Evolutionary conservation across 2,888 invertebrate species (phyloP), one percentile per base, ranked within the genome.

Genomic region (Diploptera punctata): DNA sequence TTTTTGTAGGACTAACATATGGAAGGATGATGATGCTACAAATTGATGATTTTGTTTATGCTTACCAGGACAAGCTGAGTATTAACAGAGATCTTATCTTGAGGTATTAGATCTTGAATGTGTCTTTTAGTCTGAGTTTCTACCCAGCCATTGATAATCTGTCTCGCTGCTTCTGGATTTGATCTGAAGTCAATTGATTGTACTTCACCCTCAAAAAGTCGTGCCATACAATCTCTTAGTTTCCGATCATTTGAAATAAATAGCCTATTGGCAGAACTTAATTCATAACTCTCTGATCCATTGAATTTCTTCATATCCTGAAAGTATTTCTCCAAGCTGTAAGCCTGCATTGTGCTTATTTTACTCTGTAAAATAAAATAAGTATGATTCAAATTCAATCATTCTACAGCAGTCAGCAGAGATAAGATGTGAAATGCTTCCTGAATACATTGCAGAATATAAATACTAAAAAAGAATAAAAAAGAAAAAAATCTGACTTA

Each of bases 121-220:
- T 94, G 90, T 75, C 90, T 87, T 77, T 90, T 91, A 0, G 95
- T 96, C 24, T 87, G 81, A 44, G 87, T 86, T 73, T 90, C 88
- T 5, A 95, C 93, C 93, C 94, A 95, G 1, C 86, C 80, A 81
- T 95, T 95, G 76, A 95, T 94, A 62, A 83, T 80, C 3, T 83
- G 78, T 10, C 91, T 87, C 0, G 90, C 86, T 1, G 81, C 84
- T 26, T 85, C 87, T 0, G 92, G 87, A 74, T 90, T 83, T 0
- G 84, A 82, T 54, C 80, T 84, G 83, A 95, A 93, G 80, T 93
- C 88, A 49, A 82, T 74, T 26, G 73, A 71, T 31, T 78, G 78
- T 31, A 82, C 75, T 71, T 82, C 81, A n/a, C 80, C 77, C 38
- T 77, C 74, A 79, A 95, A 91, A 52, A 91, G 82, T 73, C 88